Evolutionary conservation across 2,113 vertebrate genomes (phyloP), one percentile per base, ranked within the genome.

Genomic region (Glaucomys volans): DNA sequence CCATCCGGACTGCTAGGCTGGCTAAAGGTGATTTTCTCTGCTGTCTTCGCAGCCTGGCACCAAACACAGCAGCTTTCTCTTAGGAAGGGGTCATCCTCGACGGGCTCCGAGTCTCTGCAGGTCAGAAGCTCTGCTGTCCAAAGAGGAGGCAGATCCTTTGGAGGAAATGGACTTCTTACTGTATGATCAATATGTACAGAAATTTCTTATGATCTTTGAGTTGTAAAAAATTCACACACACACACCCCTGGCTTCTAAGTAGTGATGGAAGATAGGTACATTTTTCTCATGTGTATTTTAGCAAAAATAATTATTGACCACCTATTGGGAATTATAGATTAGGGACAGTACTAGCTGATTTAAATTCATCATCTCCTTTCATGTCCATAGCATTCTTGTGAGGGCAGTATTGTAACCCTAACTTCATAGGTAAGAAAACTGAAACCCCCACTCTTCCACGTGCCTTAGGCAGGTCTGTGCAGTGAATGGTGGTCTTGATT

Each of bases 361-460:
- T 82, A 80, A 80, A 30, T 0, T 8, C 0, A 11, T 4, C 2
- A 2, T 57, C 17, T 71, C 9, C 9, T 79, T 91, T 64, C n/a
- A 9, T 1, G 18, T 22, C 1, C 0, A 2, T 3, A 28, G 7
- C 10, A 2, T 5, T 59, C 30, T 10, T 16, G 3, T 4, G 5
- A 79, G 22, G 8, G 2, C 28, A 1, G 6, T 8, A 16, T 22
- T 75, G 4, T 6, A 32, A 75, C 16, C 8, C 4, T 74, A 67
- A 66, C 28, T 71, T 71, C 67, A 5, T 3, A n/a, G n/a, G 22
- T 67, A n/a, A 79, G 54, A 67, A 59, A 57, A 42, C 32, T 13
- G 44, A 93, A 81, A 67, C 47, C 47, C 47, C 67, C 47, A 24
- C 14, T 54, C 64, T 47, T 8, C 22, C 17, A 37, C 11, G 35